Evolutionary conservation across 1,140 invertebrate genomes (phyloP).

Genomic region (Drosophila hydei): DNA sequence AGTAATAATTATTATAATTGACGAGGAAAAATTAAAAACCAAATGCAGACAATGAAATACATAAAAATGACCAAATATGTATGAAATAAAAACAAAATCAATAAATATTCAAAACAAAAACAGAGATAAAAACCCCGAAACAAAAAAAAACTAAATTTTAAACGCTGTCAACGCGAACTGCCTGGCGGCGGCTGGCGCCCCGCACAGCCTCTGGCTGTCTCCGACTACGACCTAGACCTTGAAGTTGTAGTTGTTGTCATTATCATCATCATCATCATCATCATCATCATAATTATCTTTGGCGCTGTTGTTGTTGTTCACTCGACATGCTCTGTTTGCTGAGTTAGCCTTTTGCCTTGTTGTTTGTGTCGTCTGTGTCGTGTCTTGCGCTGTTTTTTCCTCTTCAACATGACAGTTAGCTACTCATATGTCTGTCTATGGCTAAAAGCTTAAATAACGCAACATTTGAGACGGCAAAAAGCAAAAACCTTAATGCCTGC

Average conservation of each 20-base stretch:
- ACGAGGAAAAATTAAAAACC: slow-evolving; percentile 10
- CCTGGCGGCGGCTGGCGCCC: slow-evolving; percentile 11
- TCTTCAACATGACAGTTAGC: slow-evolving; percentile 28
- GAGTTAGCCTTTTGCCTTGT: slow-evolving; percentile 49
- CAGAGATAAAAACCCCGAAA: slow-evolving; percentile 1
- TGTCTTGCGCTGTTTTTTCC: slow-evolving; percentile 21
- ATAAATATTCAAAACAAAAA: slow-evolving; percentile 14
- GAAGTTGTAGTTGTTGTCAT: slow-evolving; percentile 26
- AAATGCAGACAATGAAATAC: slow-evolving; percentile 28
- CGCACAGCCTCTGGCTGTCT: slow-evolving; percentile 26
- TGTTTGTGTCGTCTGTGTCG: slow-evolving; percentile 17
- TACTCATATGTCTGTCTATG: slow-evolving; percentile 9
- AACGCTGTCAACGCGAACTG: slow-evolving; percentile 65
- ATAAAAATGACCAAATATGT: slow-evolving; percentile 11
- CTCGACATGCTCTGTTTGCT: slow-evolving; percentile 60
- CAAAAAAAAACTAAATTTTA: slow-evolving; percentile 44
- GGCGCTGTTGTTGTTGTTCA: slow-evolving; percentile 30
- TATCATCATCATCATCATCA: slow-evolving; percentile 7
- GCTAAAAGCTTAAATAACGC: slow-evolving; percentile 28
- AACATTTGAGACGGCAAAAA: slow-evolving; percentile 10
- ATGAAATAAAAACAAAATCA: slow-evolving; percentile 15
- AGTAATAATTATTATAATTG: slow-evolving; percentile 53
- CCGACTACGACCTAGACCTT: slow-evolving; percentile 71
- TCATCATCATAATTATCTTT: slow-evolving; percentile 14
- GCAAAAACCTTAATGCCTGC: slow-evolving; percentile 26